Base-by-base conservation (phyloP, 2,113 vertebrate species). In the Myocastor coypus region DNA sequence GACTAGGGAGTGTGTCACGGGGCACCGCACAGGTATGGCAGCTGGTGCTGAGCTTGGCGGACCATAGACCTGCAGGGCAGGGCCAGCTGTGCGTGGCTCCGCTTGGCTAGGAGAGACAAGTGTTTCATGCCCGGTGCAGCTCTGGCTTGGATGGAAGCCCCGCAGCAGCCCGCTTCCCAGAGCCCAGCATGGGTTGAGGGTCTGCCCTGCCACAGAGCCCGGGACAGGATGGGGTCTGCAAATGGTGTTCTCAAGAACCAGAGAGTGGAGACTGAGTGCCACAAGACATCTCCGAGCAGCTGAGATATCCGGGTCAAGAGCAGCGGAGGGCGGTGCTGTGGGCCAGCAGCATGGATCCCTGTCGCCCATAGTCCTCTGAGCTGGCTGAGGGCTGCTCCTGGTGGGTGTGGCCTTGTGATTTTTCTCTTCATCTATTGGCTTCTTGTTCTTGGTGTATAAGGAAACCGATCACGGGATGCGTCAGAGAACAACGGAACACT, bases 81-180 rank as follows among this genome's bases (percentile, higher is more conserved):
- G 52, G 66, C 61, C 0, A 50, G 42, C 24, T 26, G 4, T 7
- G 13, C 10, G 11, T 22, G 22, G 32, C 8, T 71, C 19, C n/a
- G 16, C 34, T 42, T 17, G 10, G 40, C 30, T 6, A 9, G 2
- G 16, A 52, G 22, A 73, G n/a, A n/a, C 19, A 17, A 1, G 1
- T 0, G 4, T 1, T 0, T 59, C 55, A 3, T 8, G 1, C 2
- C 34, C 63, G 3, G 13, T 1, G 3, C 42, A 32, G 50, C 40
- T 24, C 34, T 68, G 26, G 20, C 14, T n/a, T 20, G n/a, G 28
- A 32, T 0, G 50, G 17, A 13, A 14, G 22, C 4, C 6, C 9
- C 13, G 42, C 82, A 61, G 59, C 12, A 4, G 22, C 69, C 4
- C 2, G 5, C 37, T 13, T 12, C 84, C 52, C 17, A 6, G 28